These are phyloP conservation scores for Chamaea fasciata DNA, from an alignment of 2,113 vertebrate genomes.

Conservation along the genomic window DNA sequence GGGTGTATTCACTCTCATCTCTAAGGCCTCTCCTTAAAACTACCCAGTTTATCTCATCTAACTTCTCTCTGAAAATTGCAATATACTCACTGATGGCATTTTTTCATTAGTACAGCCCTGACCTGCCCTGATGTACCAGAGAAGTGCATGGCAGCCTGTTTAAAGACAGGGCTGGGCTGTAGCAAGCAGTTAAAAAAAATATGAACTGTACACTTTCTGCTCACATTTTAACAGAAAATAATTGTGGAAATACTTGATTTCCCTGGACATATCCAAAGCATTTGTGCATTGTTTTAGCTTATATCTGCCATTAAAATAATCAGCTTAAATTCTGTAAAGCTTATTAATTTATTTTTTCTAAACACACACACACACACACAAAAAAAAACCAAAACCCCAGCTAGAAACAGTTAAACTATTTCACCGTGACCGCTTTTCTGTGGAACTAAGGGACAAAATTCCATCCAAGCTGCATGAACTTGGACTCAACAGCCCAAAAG, in stretches of 20 bases:
- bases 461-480: background rate
- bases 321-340: background rate
- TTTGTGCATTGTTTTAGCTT: background rate
- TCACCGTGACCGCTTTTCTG: background rate
- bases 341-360: background rate
- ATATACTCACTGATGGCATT: background rate
- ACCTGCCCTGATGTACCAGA: background rate
- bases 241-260: background rate
- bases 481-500: background rate
- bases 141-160: background rate
- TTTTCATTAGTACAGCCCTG: background rate
- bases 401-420: background rate
- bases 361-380: background rate
- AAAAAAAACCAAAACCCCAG: no score
- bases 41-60: background rate
- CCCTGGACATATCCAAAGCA: background rate
- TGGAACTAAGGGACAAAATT: background rate
- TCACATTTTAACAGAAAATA: background rate
- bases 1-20: background rate
- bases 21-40: background rate
- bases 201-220: background rate
- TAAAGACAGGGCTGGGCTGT: background rate
- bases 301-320: background rate
- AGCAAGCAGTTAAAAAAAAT: background rate
- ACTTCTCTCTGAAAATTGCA: accelerated